Evolutionary conservation across 35 echinoderm and acorn worm species (phyloP).

Genomic region (Ophiothrix spiculata): DNA sequence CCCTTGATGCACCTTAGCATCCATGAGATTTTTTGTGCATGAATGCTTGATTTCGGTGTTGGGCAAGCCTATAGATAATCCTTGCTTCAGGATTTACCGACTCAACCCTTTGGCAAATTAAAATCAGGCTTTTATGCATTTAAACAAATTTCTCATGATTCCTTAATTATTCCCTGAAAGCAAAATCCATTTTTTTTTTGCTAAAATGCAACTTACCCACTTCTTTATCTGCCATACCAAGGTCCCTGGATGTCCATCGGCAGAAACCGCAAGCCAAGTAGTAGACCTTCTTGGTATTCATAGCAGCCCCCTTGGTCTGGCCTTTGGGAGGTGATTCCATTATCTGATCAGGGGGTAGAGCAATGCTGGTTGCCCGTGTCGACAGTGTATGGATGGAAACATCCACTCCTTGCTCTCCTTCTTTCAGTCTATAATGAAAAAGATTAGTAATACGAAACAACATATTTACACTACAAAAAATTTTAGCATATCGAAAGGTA

Average conservation of each 20-base stretch:
- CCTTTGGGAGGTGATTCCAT: conserved; percentile 20
- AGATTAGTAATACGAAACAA: too few species aligned
- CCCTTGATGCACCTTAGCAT: too few species aligned
- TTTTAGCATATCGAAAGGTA: too few species aligned
- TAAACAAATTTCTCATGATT: not conserved
- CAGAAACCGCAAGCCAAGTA: conserved; percentile 93
- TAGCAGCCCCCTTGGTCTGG: conserved; percentile 61
- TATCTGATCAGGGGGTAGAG: conserved; percentile 39
- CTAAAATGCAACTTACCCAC: conserved; percentile 58
- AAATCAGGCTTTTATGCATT: not conserved
- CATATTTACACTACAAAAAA: too few species aligned
- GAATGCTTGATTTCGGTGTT: too few species aligned
- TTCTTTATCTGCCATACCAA: conserved; percentile 87
- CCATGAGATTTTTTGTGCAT: too few species aligned
- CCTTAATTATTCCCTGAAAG: too few species aligned
- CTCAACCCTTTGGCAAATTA: not conserved
- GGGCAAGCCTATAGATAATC: too few species aligned
- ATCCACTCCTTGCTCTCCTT: too few species aligned
- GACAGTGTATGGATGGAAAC: conserved; percentile 82
- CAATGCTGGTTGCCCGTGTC: conserved; percentile 84
- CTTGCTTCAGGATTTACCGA: too few species aligned
- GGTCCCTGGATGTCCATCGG: conserved; percentile 89
- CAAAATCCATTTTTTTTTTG: not conserved
- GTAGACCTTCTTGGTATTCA: conserved; percentile 88
- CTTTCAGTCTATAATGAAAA: too few species aligned